Base-by-base conservation (phyloP, 2,888 invertebrate species). In the Uropetala carovei region DNA sequence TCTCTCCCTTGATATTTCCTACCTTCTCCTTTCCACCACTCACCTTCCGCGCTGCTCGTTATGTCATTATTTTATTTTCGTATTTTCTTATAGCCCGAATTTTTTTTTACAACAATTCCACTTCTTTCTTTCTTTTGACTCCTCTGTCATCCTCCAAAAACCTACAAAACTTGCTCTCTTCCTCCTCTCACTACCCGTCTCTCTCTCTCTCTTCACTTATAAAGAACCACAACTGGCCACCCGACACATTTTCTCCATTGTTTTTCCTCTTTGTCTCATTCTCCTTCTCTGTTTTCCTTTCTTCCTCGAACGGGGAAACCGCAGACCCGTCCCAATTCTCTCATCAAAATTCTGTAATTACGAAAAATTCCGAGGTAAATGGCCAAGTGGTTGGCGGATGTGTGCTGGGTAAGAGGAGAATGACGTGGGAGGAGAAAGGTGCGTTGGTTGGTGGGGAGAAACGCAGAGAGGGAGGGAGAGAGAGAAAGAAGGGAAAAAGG, bases 341-440 rank as follows among this genome's bases (percentile, higher is more conserved):
- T 27, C 75, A 75, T 75, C 75, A 75, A 75, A 75, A 75, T 75
- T 75, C 27, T 27, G 27, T 75, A 75, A 75, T 75, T 75, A 75
- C 75, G 75, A 75, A 27, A 27, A 75, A 75, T 75, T 75, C 75
- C 27, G 75, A 75, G 75, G 75, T 75, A 68, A 68, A 68, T 68
- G 68, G 68, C 22, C 64, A n/a, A 18, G 64, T n/a, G 64, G 64
- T n/a, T 16, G 64, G 64, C 64, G 64, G 9, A 64, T 43, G 43
- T 5, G 43, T 43, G 43, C 43, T 43, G 43, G 43, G 43, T 1
- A 43, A 1, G 43, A 43, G 43, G 43, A 43, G 43, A 43, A 43
- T 43, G 43, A 5, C 43, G 43, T 3, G 43, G 43, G 43, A 43
- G 43, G 43, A 43, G 43, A 43, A 64, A n/a, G 14, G 64, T 9